Evolutionary conservation across 2,888 invertebrate genomes (phyloP).

Genomic region (Orchesella flavescens): DNA sequence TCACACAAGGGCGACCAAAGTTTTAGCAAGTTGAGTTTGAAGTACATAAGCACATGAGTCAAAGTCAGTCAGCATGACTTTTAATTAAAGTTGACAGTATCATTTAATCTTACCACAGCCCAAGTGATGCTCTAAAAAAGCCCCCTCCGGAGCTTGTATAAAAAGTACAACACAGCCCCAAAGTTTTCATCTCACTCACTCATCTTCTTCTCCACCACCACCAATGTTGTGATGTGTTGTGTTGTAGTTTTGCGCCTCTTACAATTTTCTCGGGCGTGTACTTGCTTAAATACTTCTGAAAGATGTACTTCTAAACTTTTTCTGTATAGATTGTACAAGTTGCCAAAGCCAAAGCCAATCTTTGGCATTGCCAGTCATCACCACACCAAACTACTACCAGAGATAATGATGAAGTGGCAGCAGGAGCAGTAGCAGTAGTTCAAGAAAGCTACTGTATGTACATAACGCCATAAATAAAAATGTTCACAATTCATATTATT

Average conservation of each 20-base stretch:
- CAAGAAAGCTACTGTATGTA: neutral
- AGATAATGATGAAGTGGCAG: neutral
- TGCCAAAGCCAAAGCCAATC: slow-evolving; percentile 10
- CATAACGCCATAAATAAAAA: neutral
- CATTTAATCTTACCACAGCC: slow-evolving; percentile 64
- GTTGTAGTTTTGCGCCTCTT: too few relatives aligned
- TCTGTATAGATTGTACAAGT: neutral
- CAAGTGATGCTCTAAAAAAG: slow-evolving; percentile 32
- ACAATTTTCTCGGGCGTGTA: too few relatives aligned
- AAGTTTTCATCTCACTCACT: too few relatives aligned
- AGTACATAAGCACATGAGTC: slow-evolving; percentile 21
- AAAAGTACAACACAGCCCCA: neutral
- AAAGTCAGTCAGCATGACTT: slow-evolving; percentile 67
- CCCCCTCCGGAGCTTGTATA: neutral
- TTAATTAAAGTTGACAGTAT: slow-evolving; percentile 71
- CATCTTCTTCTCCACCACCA: too few relatives aligned
- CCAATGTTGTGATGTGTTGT: too few relatives aligned
- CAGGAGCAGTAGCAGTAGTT: too few relatives aligned
- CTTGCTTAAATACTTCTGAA: too few relatives aligned
- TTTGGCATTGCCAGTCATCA: slow-evolving; percentile 6
- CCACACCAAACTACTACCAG: neutral
- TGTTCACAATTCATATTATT: neutral
- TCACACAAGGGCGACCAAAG: neutral
- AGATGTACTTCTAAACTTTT: too few relatives aligned
- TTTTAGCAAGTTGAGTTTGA: neutral